Evolutionary conservation across 2,113 vertebrate genomes (phyloP).

Genomic region (Nanorana parkeri): DNA sequence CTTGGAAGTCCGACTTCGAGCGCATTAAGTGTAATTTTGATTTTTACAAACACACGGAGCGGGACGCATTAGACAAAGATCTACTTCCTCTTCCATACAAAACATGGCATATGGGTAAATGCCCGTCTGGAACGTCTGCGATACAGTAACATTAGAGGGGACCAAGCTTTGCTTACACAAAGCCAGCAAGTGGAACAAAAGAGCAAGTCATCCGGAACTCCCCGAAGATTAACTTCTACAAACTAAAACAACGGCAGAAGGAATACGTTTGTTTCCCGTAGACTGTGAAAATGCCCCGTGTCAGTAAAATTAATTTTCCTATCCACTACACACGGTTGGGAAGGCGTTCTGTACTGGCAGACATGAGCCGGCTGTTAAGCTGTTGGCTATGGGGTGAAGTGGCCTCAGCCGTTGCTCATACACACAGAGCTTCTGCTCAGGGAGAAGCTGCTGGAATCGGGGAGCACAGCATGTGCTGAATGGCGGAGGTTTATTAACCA

Average conservation of each 20-base stretch:
- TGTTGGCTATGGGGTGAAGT: background rate
- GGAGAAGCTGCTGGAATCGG: background rate
- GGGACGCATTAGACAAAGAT: background rate
- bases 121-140: background rate
- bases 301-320: conserved; percentile 40
- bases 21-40: too few relatives aligned
- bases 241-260: conserved; percentile 35
- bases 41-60: too few relatives aligned
- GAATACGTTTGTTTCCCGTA: conserved; percentile 33
- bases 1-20: too few relatives aligned
- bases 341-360: background rate
- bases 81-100: background rate
- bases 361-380: background rate
- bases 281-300: conserved; percentile 22
- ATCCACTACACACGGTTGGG: conserved; percentile 21
- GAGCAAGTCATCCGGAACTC: conserved; percentile 42
- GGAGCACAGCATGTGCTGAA: background rate
- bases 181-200: conserved; percentile 13
- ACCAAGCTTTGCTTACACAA: too few relatives aligned
- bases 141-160: conserved; percentile 12
- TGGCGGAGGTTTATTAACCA: background rate
- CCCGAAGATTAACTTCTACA: conserved; percentile 28
- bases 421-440: background rate
- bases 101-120: conserved; percentile 23
- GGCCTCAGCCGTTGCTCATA: background rate